Percentiles rank a stretch among this genome's conserved stretches.
Evolutionary conservation across 2,888 invertebrate genomes (phyloP).

Genomic region (Agrochola macilenta): DNA sequence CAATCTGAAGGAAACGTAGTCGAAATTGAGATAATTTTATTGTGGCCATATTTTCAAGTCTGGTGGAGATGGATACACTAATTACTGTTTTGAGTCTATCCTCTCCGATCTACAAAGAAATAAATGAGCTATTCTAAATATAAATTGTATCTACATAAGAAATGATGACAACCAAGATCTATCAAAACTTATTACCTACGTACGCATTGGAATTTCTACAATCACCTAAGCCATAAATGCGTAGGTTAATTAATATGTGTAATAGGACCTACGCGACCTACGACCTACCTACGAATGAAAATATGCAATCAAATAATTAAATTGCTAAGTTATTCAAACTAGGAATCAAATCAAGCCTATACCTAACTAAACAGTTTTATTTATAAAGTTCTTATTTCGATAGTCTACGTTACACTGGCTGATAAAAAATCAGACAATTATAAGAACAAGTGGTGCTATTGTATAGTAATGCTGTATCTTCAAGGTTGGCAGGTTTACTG

Average conservation of each 20-base stretch:
- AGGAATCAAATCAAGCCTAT: neutral
- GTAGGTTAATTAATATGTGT: too few species aligned
- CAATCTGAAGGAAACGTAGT: neutral
- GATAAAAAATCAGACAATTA: conserved; percentile 59
- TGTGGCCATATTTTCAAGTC: conserved; percentile 53
- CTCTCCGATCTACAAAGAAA: conserved; percentile 4
- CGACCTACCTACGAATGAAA: neutral
- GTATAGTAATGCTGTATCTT: conserved; percentile 52
- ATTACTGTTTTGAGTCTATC: neutral
- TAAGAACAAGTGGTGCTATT: conserved; percentile 50
- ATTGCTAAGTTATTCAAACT: neutral
- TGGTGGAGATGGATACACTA: conserved; percentile 29
- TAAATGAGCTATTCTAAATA: neutral
- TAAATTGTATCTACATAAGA: neutral
- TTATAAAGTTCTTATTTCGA: conserved; percentile 19
- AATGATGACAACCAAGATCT: neutral
- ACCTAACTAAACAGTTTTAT: conserved; percentile 8
- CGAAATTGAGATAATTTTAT: conserved; percentile 19
- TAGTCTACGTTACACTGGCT: conserved; percentile 16
- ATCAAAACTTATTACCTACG: neutral
- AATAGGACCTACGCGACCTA: too few species aligned
- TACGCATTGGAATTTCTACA: neutral
- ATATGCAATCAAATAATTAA: neutral
- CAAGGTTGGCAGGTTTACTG: conserved; percentile 64
- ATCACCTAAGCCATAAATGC: neutral